Conservation (phyloP, 1,140 invertebrate species). For the Pantala flavescens region DNA sequence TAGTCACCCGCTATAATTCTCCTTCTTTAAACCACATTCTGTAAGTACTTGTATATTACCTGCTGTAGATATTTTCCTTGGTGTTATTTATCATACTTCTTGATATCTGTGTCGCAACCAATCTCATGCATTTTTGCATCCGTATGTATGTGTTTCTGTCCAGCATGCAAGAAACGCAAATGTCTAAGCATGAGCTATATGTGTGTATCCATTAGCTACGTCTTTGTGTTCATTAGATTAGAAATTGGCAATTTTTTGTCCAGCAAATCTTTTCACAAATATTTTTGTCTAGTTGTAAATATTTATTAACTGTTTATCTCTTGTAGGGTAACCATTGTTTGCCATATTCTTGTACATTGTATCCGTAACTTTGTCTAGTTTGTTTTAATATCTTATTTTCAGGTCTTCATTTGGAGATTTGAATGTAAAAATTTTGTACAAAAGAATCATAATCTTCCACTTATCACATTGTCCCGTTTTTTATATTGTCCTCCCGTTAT, state of each 20-base stretch:
- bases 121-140: no score
- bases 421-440: neutral
- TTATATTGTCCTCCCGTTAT: neutral
- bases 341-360: slow-evolving; percentile 3
- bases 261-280: neutral
- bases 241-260: neutral
- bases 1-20: no score
- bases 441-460: neutral
- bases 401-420: neutral
- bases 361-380: slow-evolving; percentile 2
- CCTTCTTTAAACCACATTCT: no score
- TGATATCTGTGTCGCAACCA: no score
- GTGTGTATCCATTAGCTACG: no score
- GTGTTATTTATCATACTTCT: no score
- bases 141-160: no score
- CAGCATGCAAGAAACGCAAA: no score
- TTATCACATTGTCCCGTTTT: neutral
- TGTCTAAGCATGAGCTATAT: no score
- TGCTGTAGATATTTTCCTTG: no score
- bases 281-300: slow-evolving; percentile 1
- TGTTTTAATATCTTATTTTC: neutral
- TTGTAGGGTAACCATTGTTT: neutral
- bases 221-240: no score
- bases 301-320: neutral
- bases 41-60: no score